These are phyloP conservation scores for Acheta domesticus DNA, from an alignment of 2,888 invertebrate species.

Conservation along the genomic window DNA sequence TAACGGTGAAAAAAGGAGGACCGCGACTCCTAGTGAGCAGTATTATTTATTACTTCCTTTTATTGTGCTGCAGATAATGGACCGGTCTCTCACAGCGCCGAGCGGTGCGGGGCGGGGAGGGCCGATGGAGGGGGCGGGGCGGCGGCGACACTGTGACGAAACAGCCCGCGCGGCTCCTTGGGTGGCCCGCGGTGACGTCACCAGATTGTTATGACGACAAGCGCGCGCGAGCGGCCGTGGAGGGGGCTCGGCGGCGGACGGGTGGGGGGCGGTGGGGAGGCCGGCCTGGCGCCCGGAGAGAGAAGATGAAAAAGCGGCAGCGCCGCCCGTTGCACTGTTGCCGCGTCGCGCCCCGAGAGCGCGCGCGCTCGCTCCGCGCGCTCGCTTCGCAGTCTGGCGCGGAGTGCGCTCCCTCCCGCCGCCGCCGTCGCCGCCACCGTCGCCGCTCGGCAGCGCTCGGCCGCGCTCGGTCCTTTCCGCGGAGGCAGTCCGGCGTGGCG, in stretches of 20 bases:
- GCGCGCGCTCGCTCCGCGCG: background rate
- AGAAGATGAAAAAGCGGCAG: constrained; percentile 69
- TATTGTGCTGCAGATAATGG: constrained; percentile 18
- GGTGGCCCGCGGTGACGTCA: constrained; percentile 36
- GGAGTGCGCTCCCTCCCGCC: background rate
- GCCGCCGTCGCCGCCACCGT: background rate
- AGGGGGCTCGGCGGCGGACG: constrained; percentile 86
- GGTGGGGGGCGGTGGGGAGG: constrained; percentile 87
- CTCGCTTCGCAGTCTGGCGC: background rate
- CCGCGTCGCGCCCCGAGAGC: constrained; percentile 11
- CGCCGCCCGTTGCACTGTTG: constrained; percentile 12
- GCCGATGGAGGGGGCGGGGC: background rate
- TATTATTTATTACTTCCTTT: constrained; percentile 2
- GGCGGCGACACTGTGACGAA: constrained; percentile 21
- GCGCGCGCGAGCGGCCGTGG: constrained; percentile 19
- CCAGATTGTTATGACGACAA: constrained; percentile 43
- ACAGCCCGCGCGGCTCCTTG: constrained; percentile 27
- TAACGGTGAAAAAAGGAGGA: constrained; percentile 1
- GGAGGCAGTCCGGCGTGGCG: background rate
- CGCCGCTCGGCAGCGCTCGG: background rate
- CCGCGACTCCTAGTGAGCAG: background rate
- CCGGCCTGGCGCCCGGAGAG: constrained; percentile 76
- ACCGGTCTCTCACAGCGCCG: background rate
- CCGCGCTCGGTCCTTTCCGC: background rate
- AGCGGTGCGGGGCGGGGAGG: background rate